A percentile compares a stretch with the other conserved stretches of the same genome.
Conservation (phyloP, 2,113 vertebrate genomes). For the Festucalex cinctus region DNA sequence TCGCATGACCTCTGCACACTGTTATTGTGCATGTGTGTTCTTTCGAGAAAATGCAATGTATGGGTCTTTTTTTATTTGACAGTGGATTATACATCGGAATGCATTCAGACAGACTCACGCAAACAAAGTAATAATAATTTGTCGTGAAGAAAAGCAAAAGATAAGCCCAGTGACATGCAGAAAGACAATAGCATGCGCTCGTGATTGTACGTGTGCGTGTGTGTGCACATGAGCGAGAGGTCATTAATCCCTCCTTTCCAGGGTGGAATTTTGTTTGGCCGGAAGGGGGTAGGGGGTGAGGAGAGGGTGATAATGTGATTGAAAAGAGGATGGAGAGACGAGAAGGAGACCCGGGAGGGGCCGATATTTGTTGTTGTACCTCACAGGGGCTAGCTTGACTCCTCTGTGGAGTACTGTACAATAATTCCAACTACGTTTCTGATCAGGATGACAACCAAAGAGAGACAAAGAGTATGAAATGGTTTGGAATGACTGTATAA, state of each 20-base stretch:
- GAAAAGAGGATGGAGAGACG: slow-evolving; percentile 29
- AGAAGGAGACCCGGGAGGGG: slow-evolving; percentile 40
- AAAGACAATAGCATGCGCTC: slow-evolving; percentile 18
- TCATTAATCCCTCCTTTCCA: slow-evolving; percentile 67
- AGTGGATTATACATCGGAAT: slow-evolving; percentile 13
- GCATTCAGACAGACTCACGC: slow-evolving; percentile 7
- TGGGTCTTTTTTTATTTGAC: slow-evolving; percentile 10
- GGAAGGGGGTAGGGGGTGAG: slow-evolving; percentile 15
- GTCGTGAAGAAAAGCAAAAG: slow-evolving; percentile 15
- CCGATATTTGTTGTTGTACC: slow-evolving; percentile 41
- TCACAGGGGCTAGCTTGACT: slow-evolving; percentile 58
- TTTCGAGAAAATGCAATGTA: slow-evolving; percentile 26
- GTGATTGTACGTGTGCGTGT: slow-evolving; percentile 7
- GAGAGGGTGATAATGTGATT: slow-evolving; percentile 32
- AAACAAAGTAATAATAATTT: background rate
- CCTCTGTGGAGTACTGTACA: slow-evolving; percentile 48
- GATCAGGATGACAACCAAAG: slow-evolving; percentile 44
- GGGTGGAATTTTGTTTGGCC: slow-evolving; percentile 38
- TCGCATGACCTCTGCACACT: slow-evolving; percentile 57
- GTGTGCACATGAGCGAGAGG: slow-evolving; percentile 45
- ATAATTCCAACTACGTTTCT: slow-evolving; percentile 35
- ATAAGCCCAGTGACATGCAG: slow-evolving; percentile 5
- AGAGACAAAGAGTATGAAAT: slow-evolving; percentile 34
- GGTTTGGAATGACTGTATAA: slow-evolving; percentile 24
- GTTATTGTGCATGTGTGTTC: slow-evolving; percentile 35